Evolutionary conservation across 2,797 vertebrate species (phyloP).

Genomic region (Rhinichthys osculus): DNA sequence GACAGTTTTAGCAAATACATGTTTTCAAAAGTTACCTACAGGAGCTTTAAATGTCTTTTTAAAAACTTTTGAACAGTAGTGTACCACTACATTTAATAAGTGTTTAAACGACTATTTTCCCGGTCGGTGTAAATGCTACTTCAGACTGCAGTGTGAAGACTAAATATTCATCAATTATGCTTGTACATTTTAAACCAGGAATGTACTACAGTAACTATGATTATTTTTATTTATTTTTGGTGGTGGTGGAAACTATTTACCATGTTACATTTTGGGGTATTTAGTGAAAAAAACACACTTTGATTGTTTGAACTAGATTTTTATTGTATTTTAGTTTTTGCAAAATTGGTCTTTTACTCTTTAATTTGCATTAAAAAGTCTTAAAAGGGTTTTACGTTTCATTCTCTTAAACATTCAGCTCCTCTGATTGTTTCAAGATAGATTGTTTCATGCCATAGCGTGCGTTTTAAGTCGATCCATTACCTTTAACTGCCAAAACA

Average conservation of each 20-base stretch:
- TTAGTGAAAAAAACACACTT: neutral
- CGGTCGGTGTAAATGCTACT: neutral
- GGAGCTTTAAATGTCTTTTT: neutral
- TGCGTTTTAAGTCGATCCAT: constrained; percentile 26
- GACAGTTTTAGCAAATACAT: no score
- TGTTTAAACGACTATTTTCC: neutral
- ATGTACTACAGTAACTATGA: neutral
- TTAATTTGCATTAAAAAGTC: neutral
- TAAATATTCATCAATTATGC: neutral
- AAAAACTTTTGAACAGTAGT: neutral
- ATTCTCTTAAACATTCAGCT: neutral
- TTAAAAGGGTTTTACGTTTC: neutral
- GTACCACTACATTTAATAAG: neutral
- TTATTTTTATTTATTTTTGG: no score
- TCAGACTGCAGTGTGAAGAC: neutral
- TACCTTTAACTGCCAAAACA: constrained; percentile 18
- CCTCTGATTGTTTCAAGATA: constrained; percentile 1
- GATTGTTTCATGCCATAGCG: neutral
- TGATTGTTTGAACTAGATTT: neutral
- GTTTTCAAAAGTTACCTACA: no score
- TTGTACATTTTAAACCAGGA: neutral
- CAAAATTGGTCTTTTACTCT: neutral
- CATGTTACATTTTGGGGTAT: neutral
- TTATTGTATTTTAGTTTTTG: neutral
- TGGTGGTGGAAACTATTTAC: neutral